phyloP scores from a whole-genome alignment of 2,113 vertebrate species.

The Crypturellus undulatus region DNA sequence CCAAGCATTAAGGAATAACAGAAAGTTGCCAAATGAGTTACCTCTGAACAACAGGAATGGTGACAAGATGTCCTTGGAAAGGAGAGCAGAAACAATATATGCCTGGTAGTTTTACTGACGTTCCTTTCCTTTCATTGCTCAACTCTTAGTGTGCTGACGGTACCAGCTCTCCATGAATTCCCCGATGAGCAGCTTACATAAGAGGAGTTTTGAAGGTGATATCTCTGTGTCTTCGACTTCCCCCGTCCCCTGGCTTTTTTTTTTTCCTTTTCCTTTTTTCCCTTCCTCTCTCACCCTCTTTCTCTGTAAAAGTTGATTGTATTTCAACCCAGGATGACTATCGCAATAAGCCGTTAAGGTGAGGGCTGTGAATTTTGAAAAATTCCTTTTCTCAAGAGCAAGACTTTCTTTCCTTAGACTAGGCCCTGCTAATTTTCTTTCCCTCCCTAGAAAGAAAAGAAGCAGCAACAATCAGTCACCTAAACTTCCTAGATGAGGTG shows the following conservation, averaged over 20 bases:
- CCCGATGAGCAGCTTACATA: neutral
- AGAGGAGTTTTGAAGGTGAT: neutral
- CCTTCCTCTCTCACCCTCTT: neutral
- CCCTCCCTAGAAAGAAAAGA: neutral
- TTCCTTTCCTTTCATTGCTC: neutral
- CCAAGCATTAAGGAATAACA: neutral
- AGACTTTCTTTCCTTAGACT: neutral
- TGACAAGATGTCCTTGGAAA: fast-evolving
- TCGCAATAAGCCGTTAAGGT: neutral
- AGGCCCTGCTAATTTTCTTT: neutral
- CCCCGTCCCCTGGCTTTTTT: neutral
- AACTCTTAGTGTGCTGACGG: neutral
- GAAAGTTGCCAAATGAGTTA: neutral
- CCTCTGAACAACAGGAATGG: neutral
- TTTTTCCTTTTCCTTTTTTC: neutral
- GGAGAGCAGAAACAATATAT: fast-evolving
- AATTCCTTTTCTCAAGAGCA: neutral
- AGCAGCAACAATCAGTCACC: neutral
- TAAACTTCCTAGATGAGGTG: neutral
- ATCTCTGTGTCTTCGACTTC: neutral
- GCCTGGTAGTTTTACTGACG: fast-evolving
- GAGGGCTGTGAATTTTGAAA: neutral
- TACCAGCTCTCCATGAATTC: fast-evolving
- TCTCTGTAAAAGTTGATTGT: neutral
- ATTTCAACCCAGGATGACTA: neutral